A percentile compares a stretch with the other conserved stretches of the same genome.
phyloP scores from a whole-genome alignment of 2,113 vertebrate species.

The Carlito syrichta region DNA sequence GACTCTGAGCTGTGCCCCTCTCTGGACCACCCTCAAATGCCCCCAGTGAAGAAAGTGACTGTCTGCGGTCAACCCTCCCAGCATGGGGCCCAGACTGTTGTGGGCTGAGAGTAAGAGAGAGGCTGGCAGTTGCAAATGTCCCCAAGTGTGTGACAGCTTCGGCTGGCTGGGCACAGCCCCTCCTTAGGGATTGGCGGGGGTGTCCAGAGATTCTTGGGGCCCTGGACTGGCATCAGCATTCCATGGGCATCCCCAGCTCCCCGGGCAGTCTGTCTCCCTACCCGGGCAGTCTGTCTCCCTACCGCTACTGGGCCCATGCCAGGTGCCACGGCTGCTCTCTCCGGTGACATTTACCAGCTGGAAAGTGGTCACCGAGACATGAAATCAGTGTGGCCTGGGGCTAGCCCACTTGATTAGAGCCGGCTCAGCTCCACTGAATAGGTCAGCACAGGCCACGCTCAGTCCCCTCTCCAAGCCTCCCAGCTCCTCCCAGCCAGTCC shows the following conservation, averaged over 20 bases:
- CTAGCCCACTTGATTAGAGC: constrained; percentile 67
- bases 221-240: not conserved
- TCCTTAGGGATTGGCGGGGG: not conserved
- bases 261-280: not conserved
- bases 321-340: constrained; percentile 16
- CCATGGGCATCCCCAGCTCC: not conserved
- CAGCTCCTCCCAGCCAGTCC: fast-evolving
- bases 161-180: not conserved
- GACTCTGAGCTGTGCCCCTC: not conserved
- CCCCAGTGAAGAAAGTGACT: not conserved
- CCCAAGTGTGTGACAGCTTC: not conserved
- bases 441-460: not conserved
- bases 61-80: not conserved
- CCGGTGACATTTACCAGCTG: constrained; percentile 66
- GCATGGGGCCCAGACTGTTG: not conserved
- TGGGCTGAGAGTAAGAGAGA: not conserved
- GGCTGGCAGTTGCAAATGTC: not conserved
- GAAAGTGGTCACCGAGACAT: constrained; percentile 58
- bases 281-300: not conserved
- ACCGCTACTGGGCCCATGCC: not conserved
- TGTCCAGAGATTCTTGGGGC: not conserved
- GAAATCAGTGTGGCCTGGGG: constrained; percentile 63
- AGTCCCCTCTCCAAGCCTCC: not conserved
- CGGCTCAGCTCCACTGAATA: not conserved
- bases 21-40: not conserved